These are phyloP conservation scores for Pagrus major DNA, from an alignment of 2,113 vertebrate species.

Conservation along the genomic window DNA sequence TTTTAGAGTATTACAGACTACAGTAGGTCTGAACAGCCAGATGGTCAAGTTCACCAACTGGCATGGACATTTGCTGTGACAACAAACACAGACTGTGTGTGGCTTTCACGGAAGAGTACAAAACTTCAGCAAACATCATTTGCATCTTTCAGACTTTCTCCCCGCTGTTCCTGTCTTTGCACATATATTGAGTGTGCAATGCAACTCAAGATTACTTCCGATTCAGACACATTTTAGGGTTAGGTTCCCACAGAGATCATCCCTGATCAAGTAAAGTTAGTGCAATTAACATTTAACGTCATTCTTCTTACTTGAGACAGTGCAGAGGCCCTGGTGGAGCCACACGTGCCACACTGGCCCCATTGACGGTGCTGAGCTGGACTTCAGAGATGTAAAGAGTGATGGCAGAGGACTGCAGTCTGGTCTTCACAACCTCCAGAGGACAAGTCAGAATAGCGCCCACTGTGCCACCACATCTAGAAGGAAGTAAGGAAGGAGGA, in stretches of 20 bases:
- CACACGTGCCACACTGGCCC: slow-evolving; percentile 90
- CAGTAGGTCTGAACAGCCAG: neutral
- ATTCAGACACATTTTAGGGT: neutral
- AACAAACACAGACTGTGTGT: neutral
- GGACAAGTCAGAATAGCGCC: slow-evolving; percentile 99
- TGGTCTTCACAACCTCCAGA: slow-evolving; percentile 98
- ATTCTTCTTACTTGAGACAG: slow-evolving; percentile 92
- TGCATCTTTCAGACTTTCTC: neutral
- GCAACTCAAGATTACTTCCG: neutral
- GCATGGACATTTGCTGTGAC: neutral
- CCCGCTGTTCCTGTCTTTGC: neutral
- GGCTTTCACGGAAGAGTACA: neutral
- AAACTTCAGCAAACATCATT: neutral
- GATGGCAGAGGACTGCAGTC: slow-evolving; percentile 95
- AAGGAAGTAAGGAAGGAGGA: slow-evolving; percentile 13
- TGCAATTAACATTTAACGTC: neutral
- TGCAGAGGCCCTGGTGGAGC: slow-evolving; percentile 96
- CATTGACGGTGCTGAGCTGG: slow-evolving; percentile 92
- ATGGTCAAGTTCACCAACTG: neutral
- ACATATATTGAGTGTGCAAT: neutral
- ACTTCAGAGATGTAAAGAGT: slow-evolving; percentile 96
- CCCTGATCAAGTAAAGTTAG: neutral
- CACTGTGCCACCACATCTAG: slow-evolving; percentile 97
- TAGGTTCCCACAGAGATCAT: neutral
- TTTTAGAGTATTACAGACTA: neutral